Base-by-base conservation (phyloP, 2,888 invertebrate species). In the Euplexia lucipara region DNA sequence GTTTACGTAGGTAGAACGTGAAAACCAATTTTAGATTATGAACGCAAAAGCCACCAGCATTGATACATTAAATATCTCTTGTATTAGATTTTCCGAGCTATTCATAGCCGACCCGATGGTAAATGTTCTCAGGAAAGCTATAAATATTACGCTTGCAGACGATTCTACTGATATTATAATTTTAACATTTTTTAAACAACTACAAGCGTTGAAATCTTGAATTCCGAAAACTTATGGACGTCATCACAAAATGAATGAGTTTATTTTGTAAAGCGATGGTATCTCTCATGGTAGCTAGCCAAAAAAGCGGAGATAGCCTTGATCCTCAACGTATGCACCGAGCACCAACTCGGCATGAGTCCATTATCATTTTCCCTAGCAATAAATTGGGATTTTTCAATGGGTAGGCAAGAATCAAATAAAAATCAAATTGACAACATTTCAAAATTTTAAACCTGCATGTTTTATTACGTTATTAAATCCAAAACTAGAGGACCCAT, bases 151-250 rank as follows among this genome's bases (percentile, higher is more conserved):
- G 20, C 34, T 51, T 54, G 37, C 35, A 74, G 62, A 42, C 12
- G 59, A 44, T 78, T 60, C 52, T 35, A 30, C 18, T 37, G n/a
- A 22, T 58, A 58, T 47, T 57, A 39, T 34, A 52, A 66, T 35
- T 73, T 48, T 42, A 65, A 45, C 9, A 10, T 47, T 60, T 51
- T 61, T 3, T 59, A 75, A 75, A 71, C 70, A 70, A 42, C 61
- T 78, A 52, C 34, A 61, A 34, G 18, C 26, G 6, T 52, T 62
- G 48, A 52, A 70, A 49, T 56, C 8, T 5, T 14, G 12, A 5
- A 70, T 65, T 60, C n/a, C 41, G 26, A 18, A 16, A 41, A 8
- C 16, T 39, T 26, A 7, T 12, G 20, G 8, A 42, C 57, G 57
- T 57, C 47, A 51, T 30, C 4, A 12, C 16, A 10, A 56, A 35